phyloP scores from a whole-genome alignment of 2,797 vertebrate species.

The Schizopygopsis malacanthus region DNA sequence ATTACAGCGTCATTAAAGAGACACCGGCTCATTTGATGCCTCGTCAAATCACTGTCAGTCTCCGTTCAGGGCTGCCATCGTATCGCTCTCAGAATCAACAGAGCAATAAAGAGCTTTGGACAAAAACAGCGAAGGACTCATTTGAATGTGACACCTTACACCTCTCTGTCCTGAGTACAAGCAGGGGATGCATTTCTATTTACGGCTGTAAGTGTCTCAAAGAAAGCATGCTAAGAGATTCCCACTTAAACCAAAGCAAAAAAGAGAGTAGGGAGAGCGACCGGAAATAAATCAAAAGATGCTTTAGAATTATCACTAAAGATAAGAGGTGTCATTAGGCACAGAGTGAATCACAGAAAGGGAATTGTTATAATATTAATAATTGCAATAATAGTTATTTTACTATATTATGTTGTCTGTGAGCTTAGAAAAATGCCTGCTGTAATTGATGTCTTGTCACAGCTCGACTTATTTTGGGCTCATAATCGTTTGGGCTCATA shows the following conservation, averaged over 20 bases:
- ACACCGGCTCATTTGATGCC: conserved; percentile 37
- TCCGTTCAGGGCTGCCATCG: conserved; percentile 13
- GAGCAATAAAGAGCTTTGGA: conserved; percentile 46
- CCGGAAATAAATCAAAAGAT: background rate
- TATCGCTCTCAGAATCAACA: conserved; percentile 37
- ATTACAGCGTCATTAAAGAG: conserved; percentile 39
- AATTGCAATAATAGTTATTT: background rate
- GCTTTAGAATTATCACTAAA: background rate
- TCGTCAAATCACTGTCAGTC: conserved; percentile 45
- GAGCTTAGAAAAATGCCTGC: background rate
- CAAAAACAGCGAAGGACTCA: conserved; percentile 23
- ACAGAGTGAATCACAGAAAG: background rate
- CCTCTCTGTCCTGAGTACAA: conserved; percentile 3
- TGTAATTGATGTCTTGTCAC: background rate
- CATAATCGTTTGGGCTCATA: background rate
- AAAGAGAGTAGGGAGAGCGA: background rate
- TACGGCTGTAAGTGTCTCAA: conserved; percentile 12
- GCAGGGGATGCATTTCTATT: conserved; percentile 28
- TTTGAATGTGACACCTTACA: conserved; percentile 31
- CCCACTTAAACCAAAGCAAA: background rate
- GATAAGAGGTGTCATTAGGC: background rate
- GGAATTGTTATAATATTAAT: background rate
- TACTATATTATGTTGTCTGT: background rate
- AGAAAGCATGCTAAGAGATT: conserved; percentile 6
- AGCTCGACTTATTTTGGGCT: background rate